Base-by-base conservation (phyloP, 2,113 vertebrate genomes). In the Lagopus muta region DNA sequence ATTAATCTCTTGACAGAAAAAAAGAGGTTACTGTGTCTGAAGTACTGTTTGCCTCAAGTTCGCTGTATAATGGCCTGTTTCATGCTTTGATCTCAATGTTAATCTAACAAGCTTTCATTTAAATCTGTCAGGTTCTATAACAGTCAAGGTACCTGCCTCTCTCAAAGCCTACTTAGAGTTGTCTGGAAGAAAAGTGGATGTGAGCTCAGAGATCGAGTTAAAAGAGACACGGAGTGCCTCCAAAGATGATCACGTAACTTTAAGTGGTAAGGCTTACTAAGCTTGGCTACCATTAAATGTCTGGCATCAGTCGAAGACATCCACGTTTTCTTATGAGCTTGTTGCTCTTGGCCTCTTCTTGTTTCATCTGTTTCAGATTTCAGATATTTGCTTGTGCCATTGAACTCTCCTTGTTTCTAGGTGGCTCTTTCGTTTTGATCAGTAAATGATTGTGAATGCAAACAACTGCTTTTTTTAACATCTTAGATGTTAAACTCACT, bases 71-170 rank as follows among this genome's bases (percentile, higher is more conserved):
- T 54, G 32, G 15, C 18, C 7, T 24, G 10, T 50, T 66, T 79
- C 8, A 7, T 82, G 82, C n/a, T 92, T 92, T 93, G 38, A 79
- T 86, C 61, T 90, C 48, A 58, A 58, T 75, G 11, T 32, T 88
- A 27, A 79, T 48, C 69, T 92, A 90, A 94, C 73, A 72, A 28
- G 6, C 25, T 96, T 82, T 92, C 36, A 17, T 78, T 93, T 92
- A 32, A 82, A 91, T 90, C 89, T 90, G 67, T 45, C 90, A 99
- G 99, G 99, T 60, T 97, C 97, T 43, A 97, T 99, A 95, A 98
- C 93, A 54, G 94, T 99, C 88, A 99, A 99, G 77, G 97, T 99
- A 24, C 98, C 99, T 21, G 95, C 98, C 36, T 98, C 98, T 45
- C 95, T 99, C 90, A 97, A 96, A 95, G 98, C 98, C 55, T 96